Percentiles rank a stretch among this genome's conserved stretches.
Conservation (phyloP, 2,888 invertebrate genomes). For the Thereva unica region DNA sequence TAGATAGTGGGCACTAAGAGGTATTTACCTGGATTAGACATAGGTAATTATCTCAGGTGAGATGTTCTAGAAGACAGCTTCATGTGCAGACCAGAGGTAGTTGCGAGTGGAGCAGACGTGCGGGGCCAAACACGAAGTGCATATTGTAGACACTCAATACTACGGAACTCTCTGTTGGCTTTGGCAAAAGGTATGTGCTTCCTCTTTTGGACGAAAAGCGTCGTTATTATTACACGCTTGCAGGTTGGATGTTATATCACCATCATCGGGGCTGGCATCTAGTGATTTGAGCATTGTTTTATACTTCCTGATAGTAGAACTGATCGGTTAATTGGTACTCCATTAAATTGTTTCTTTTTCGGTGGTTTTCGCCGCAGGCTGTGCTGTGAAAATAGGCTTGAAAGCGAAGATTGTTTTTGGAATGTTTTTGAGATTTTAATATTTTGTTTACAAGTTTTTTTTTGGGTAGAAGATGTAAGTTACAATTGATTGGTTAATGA, state of each 20-base stretch:
- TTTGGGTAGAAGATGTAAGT: too few relatives aligned
- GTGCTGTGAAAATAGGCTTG: not conserved
- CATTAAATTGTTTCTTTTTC: not conserved
- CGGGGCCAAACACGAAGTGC: too few relatives aligned
- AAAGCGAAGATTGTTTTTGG: not conserved
- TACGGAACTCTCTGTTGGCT: slow-evolving; percentile 12
- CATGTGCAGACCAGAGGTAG: too few relatives aligned
- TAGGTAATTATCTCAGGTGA: too few relatives aligned
- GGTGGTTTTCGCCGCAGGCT: not conserved
- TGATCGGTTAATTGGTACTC: not conserved
- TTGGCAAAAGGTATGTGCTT: not conserved
- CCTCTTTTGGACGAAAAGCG: slow-evolving; percentile 21
- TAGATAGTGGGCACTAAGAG: too few relatives aligned
- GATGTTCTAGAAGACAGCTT: too few relatives aligned
- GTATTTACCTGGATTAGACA: too few relatives aligned
- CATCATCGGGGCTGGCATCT: not conserved
- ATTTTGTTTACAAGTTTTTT: too few relatives aligned
- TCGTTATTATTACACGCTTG: slow-evolving; percentile 5
- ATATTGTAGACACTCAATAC: not conserved
- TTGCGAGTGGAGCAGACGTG: too few relatives aligned
- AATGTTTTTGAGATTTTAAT: too few relatives aligned
- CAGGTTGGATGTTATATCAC: slow-evolving; percentile 8
- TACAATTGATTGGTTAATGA: too few relatives aligned
- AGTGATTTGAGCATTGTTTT: not conserved
- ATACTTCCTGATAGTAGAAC: slow-evolving; percentile 9